A percentile compares a stretch with the other conserved stretches of the same genome.
Conservation (phyloP, 2,888 invertebrate species). For the Andrena hattorfiana region DNA sequence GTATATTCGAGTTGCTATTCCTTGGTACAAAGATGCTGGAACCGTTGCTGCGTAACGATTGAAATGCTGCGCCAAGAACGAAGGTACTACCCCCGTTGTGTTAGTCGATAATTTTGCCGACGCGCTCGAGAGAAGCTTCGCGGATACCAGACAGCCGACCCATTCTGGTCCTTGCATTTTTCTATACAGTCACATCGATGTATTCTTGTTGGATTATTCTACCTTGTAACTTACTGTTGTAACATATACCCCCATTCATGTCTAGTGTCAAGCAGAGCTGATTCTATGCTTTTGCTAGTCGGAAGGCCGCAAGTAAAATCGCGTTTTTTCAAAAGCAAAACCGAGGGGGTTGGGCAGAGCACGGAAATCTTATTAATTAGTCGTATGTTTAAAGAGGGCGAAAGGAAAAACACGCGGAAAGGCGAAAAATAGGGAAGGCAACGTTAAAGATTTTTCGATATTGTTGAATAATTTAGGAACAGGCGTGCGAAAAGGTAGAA, state of each 20-base stretch:
- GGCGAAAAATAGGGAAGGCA: slow-evolving; percentile 7
- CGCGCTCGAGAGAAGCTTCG: neutral
- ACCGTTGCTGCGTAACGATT: slow-evolving; percentile 3
- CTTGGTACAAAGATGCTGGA: slow-evolving; percentile 4
- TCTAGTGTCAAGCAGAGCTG: slow-evolving; percentile 82
- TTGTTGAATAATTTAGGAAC: slow-evolving; percentile 41
- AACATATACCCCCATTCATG: slow-evolving; percentile 76
- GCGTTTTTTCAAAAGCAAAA: slow-evolving; percentile 28
- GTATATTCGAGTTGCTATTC: neutral
- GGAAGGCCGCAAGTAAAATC: slow-evolving; percentile 37
- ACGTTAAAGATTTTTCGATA: slow-evolving; percentile 33
- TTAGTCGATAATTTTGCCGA: slow-evolving; percentile 14
- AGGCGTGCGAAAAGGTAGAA: slow-evolving; percentile 9
- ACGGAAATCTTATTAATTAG: slow-evolving; percentile 32
- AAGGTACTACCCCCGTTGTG: neutral
- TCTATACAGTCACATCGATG: slow-evolving; percentile 67
- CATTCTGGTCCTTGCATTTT: slow-evolving; percentile 58
- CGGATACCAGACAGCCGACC: slow-evolving; percentile 41
- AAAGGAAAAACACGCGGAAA: neutral
- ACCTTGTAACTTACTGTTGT: slow-evolving; percentile 79
- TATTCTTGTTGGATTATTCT: slow-evolving; percentile 74
- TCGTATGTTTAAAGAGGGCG: slow-evolving; percentile 7
- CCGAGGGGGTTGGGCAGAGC: slow-evolving; percentile 1
- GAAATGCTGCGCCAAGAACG: neutral
- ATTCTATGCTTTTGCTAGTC: slow-evolving; percentile 78